Evolutionary conservation across 2,888 invertebrate species (phyloP), one percentile per base, ranked within the genome.

Genomic region (Aelia acuminata): DNA sequence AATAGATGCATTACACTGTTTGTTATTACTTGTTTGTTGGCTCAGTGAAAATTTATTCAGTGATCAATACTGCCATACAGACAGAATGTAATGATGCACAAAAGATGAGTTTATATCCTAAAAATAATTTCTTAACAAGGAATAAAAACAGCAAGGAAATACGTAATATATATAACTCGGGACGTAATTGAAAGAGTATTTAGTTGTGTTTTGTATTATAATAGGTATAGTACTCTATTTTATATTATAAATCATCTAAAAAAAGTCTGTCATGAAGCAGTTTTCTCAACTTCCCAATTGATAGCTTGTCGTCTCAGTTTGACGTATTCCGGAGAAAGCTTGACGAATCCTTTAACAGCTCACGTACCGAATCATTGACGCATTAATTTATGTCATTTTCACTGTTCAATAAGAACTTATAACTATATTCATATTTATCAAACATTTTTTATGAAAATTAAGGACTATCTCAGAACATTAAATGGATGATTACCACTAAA

Each of bases 251-350:
- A 70, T 18, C 5, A 35, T 18, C 15, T 70, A 70, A 18, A 31
- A 63, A 43, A 70, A 70, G 35, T 35, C 35, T 18, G 63, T 35
- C 63, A 70, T 70, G 63, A 70, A 70, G 13, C 63, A 35, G 8
- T 70, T 70, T 70, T 70, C 63, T 35, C 26, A 70, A 35, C 31
- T 70, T 35, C 18, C 31, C 63, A 70, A 70, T 35, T 70, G 63
- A 70, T 70, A 70, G 31, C 31, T 70, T 70, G 63, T 31, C 63
- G 35, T 70, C 63, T 70, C 63, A 70, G 31, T 70, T 35, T 70
- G 63, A 70, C 18, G 31, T 70, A 35, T 35, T 26, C 31, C 1
- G 20, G 63, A 35, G 63, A 70, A 70, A 70, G 63, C 63, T 35
- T 70, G 63, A 35, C 63, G 31, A 70, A 70, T 70, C 35, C 63